These are phyloP conservation scores for Melieria picta DNA, from an alignment of 2,888 invertebrate species.

Conservation along the genomic window DNA sequence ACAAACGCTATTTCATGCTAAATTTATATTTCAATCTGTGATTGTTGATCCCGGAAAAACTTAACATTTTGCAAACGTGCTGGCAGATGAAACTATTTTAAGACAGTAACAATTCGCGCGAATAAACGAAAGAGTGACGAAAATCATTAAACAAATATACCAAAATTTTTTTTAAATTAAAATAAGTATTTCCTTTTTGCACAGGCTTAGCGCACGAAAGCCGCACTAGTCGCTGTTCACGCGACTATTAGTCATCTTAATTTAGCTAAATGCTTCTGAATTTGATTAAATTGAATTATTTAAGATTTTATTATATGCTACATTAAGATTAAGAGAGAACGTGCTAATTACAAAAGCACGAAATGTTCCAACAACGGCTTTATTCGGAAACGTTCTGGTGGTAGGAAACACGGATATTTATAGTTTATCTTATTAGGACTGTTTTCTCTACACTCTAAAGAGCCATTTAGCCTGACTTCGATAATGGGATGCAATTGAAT, in stretches of 20 bases:
- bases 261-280: constrained; percentile 42
- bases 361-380: constrained; percentile 24
- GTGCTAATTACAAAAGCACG: constrained; percentile 51
- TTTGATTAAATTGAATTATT: constrained; percentile 42
- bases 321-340: constrained; percentile 47
- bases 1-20: constrained; percentile 64
- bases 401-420: neutral
- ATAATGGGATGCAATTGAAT: no score
- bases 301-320: constrained; percentile 50
- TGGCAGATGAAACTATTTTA: no score
- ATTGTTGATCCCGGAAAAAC: constrained; percentile 51
- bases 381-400: neutral
- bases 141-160: neutral
- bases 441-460: no score
- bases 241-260: constrained; percentile 31
- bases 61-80: constrained; percentile 43
- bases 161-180: neutral
- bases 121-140: neutral
- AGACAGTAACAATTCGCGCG: neutral
- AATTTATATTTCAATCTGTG: constrained; percentile 62
- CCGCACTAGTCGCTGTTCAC: no score
- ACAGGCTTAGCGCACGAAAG: no score
- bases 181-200: no score
- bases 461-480: no score
- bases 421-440: neutral